Percentiles rank a stretch among this genome's conserved stretches.
Evolutionary conservation across 2,888 invertebrate species (phyloP).

Genomic region (Philereme transversata): DNA sequence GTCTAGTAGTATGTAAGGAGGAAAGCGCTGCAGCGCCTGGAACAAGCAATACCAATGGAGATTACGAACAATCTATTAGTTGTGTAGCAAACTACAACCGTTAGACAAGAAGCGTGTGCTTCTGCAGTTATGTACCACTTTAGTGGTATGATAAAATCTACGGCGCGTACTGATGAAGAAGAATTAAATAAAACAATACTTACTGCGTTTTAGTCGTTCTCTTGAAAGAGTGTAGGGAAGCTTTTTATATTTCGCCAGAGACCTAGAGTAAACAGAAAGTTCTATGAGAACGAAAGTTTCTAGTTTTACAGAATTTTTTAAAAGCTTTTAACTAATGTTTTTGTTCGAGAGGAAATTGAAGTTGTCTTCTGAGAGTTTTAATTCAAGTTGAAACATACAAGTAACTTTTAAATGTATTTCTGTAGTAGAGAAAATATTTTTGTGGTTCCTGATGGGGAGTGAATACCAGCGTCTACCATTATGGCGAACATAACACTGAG

Average conservation of each 20-base stretch:
- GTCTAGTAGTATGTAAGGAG: too few species aligned
- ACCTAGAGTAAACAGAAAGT: conserved; percentile 24
- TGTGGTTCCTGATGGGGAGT: too few species aligned
- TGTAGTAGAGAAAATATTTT: too few species aligned
- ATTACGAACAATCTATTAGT: too few species aligned
- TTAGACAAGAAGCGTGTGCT: too few species aligned
- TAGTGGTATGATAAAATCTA: too few species aligned
- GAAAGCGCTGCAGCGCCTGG: too few species aligned
- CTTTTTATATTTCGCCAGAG: conserved; percentile 14
- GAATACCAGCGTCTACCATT: too few species aligned
- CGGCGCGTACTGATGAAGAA: not conserved
- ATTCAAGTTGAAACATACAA: not conserved
- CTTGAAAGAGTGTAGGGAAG: conserved; percentile 20
- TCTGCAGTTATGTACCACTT: too few species aligned
- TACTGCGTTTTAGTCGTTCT: not conserved
- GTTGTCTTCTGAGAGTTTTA: not conserved
- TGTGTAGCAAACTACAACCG: too few species aligned
- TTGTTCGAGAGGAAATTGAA: conserved; percentile 5
- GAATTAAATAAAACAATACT: not conserved
- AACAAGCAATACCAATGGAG: too few species aligned
- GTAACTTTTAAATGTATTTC: not conserved
- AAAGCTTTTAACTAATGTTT: conserved; percentile 28
- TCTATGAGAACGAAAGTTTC: conserved; percentile 18
- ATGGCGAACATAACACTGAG: too few species aligned
- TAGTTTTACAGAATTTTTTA: conserved; percentile 20